Base-by-base conservation (phyloP, 2,888 invertebrate species). In the Escarpia spicata region DNA sequence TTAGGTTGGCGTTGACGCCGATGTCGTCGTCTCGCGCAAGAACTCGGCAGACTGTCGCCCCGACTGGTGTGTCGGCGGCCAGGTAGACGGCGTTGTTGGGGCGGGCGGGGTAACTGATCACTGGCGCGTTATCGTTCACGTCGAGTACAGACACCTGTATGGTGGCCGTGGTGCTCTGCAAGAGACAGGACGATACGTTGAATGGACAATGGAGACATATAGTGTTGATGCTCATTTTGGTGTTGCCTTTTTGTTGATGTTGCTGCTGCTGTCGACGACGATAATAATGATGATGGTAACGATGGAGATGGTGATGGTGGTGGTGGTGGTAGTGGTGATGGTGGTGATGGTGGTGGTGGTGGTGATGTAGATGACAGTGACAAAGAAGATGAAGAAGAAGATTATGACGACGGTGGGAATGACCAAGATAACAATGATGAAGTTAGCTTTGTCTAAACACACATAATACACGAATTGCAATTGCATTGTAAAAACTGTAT, bases 251-350 rank as follows among this genome's bases (percentile, higher is more conserved):
- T 37, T 37, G 37, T 37, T 37, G 37, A 0, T 37, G 37, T 37
- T 37, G 37, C 37, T 37, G 37, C 37, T 37, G 37, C 37, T 37
- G 37, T 1, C 37, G 37, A 37, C 37, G 37, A 37, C 37, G 37
- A 37, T 37, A 37, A 37, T 37, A 37, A 37, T 37, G 37, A 37
- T 37, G 37, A 37, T 37, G 37, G 37, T 37, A 37, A 37, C 43
- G 91, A 91, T 58, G 43, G 52, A 19, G 75, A 91, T 60, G 91
- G 60, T 37, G 91, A 91, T 91, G 60, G 90, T 37, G 91, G 45
- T 43, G 75, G 90, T 91, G 75, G 60, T 43, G 91, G 43, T 91
- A 60, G 45, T 91, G 26, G 44, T 89, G 92, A 1, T 43, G 0
- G 12, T 91, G 58, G n/a, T 91, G 19, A n/a, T 37, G 37, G 37